phyloP scores from a whole-genome alignment of 2,888 invertebrate species.

The Pristionchus arcanus region DNA sequence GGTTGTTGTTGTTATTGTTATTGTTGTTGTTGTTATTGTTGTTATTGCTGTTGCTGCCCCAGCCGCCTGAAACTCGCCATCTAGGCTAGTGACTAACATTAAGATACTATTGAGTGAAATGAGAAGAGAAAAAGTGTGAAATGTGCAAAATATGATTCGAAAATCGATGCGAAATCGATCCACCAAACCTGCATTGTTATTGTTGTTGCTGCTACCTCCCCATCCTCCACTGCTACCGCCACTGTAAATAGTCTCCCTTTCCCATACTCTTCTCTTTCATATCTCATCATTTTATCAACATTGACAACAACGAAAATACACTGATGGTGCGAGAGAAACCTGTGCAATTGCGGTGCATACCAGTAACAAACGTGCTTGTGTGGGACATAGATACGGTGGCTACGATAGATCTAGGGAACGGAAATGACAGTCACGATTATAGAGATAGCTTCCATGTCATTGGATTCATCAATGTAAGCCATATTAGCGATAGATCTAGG shows the following conservation, averaged over 20 bases:
- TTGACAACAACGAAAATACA: background rate
- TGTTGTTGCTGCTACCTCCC: slow-evolving; percentile 32
- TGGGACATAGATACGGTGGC: background rate
- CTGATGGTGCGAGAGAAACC: slow-evolving; percentile 12
- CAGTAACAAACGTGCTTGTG: background rate
- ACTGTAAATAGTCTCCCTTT: slow-evolving; percentile 23
- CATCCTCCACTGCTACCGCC: slow-evolving; percentile 15
- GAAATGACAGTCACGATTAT: too few species aligned
- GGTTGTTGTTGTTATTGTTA: slow-evolving; percentile 39
- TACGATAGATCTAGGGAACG: background rate
- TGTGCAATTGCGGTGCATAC: background rate
- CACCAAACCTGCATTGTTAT: slow-evolving; percentile 20
- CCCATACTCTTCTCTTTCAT: background rate
- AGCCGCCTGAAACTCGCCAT: slow-evolving; percentile 28
- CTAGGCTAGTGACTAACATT: background rate
- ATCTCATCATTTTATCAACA: slow-evolving; percentile 25
- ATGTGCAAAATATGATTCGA: too few species aligned
- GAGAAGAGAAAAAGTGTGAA: too few species aligned
- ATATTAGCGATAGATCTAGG: too few species aligned
- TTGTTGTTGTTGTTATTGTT: too few species aligned
- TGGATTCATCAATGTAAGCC: too few species aligned
- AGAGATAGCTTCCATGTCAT: too few species aligned
- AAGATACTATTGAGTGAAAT: background rate
- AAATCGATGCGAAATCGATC: background rate
- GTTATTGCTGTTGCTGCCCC: too few species aligned